Base-by-base conservation (phyloP, 2,888 invertebrate genomes). In the Archips crataeganus region DNA sequence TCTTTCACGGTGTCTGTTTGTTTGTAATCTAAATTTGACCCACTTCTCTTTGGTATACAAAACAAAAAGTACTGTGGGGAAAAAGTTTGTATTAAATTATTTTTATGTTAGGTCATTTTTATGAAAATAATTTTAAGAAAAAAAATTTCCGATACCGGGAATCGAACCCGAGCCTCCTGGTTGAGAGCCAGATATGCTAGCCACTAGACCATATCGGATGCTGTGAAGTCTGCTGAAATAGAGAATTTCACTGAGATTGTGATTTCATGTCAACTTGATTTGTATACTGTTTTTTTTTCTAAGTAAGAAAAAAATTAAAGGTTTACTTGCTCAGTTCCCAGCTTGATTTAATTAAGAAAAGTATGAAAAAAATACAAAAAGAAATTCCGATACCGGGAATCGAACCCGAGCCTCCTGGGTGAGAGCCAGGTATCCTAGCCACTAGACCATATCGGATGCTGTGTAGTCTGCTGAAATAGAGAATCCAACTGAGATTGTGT, bases 151-250 rank as follows among this genome's bases (percentile, higher is more conserved):
- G 94, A 93, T 95, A 95, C 95, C 95, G 95, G 95, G 95, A 95
- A 95, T 95, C 95, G 95, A 95, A 95, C 95, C 95, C 95, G 95
- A 94, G 95, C 95, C 95, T 95, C 92, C 94, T 94, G 94, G 94
- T 93, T 95, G 95, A 95, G 90, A 95, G 88, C 90, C 88, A 87
- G 88, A 85, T 89, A 89, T 90, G 89, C 90, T 90, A 90, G 86
- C 90, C 91, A 90, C 89, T 91, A 91, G 90, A 91, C 90, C 89
- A 90, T 91, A 91, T 86, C 87, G 89, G 88, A 90, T 79, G 15
- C 8, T 73, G 68, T 0, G 0, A 3, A 2, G 0, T 0, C 0
- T 10, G 42, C 10, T 42, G 10, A 23, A 62, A 62, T 10, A 42
- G 23, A 62, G 15, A 10, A 6, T 13, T 9, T 61, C 0, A 9